Percentiles rank a stretch among this genome's conserved stretches.
phyloP scores from a whole-genome alignment of 1,140 invertebrate species.

The Pogonomyrmex barbatus region DNA sequence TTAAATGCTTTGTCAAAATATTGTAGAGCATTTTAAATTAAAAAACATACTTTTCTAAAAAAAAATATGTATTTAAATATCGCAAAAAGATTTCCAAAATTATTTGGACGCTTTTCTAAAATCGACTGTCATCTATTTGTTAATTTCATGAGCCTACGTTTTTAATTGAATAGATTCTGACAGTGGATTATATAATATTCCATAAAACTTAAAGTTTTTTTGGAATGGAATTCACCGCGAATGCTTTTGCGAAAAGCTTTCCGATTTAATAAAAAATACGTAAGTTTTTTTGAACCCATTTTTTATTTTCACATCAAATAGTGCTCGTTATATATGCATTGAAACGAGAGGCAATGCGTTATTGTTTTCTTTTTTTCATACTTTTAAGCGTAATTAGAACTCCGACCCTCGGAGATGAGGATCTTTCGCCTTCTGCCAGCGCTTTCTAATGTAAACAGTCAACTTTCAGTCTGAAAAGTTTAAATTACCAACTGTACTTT shows the following conservation, averaged over 20 bases:
- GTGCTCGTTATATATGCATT: not conserved
- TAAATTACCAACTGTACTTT: conserved; percentile 55
- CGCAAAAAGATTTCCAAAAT: not conserved
- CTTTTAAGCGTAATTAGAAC: not conserved
- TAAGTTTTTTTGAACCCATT: conserved; percentile 20
- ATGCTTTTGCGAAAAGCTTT: conserved; percentile 41
- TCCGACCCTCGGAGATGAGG: not conserved
- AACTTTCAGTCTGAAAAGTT: conserved; percentile 52
- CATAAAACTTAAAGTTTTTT: conserved; percentile 35
- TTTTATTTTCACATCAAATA: conserved; percentile 32
- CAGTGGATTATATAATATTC: conserved; percentile 31
- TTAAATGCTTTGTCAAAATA: too few relatives aligned
- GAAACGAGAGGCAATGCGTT: not conserved
- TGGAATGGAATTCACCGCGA: not conserved
- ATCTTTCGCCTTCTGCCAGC: conserved; percentile 2
- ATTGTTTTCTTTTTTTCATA: not conserved
- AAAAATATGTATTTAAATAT: too few relatives aligned
- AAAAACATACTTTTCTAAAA: not conserved
- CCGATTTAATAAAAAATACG: conserved; percentile 47
- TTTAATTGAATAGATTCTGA: conserved; percentile 48
- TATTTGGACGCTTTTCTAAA: not conserved
- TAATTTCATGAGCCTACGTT: conserved; percentile 27
- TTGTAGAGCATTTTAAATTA: not conserved
- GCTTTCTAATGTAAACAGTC: conserved; percentile 33
- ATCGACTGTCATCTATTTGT: not conserved